These are phyloP conservation scores for Danaus chrysippus DNA, from an alignment of 2,888 invertebrate species.

Conservation along the genomic window DNA sequence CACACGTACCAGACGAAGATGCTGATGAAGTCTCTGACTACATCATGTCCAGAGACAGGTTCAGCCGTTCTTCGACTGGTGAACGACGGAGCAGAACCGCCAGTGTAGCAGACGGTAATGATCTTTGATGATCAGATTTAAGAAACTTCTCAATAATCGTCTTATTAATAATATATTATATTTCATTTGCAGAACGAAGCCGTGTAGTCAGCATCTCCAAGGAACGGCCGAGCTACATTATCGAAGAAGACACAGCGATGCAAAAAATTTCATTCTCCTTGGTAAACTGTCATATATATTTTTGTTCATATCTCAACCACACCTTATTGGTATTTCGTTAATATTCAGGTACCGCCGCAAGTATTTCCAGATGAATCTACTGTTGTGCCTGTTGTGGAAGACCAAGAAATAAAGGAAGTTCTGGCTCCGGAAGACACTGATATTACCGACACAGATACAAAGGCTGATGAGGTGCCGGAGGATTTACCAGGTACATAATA, in stretches of 20 bases:
- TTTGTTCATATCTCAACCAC: neutral
- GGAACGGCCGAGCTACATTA: conserved; percentile 7
- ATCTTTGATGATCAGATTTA: conserved; percentile 3
- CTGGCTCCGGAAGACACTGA: conserved; percentile 16
- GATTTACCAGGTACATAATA: conserved; percentile 43
- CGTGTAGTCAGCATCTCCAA: conserved; percentile 8
- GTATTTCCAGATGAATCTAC: conserved; percentile 32
- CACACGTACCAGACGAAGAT: conserved; percentile 40
- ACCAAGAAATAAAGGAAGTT: conserved; percentile 30
- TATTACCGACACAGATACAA: conserved; percentile 31
- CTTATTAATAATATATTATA: neutral
- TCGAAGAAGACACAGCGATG: conserved; percentile 13
- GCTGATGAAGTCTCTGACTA: conserved; percentile 8
- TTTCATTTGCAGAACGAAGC: conserved; percentile 12
- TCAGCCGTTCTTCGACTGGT: conserved; percentile 5
- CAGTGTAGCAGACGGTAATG: conserved; percentile 8
- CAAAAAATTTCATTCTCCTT: conserved; percentile 46
- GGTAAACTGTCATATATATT: conserved; percentile 28
- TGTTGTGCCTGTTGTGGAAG: conserved; percentile 10
- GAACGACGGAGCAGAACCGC: conserved; percentile 1
- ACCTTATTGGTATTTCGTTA: neutral
- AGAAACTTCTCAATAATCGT: conserved; percentile 2
- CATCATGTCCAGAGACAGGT: conserved; percentile 9
- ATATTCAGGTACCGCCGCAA: conserved; percentile 37
- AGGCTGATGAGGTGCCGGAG: conserved; percentile 39